Conservation (phyloP, 2,113 vertebrate species). For the Corvus hawaiiensis region DNA sequence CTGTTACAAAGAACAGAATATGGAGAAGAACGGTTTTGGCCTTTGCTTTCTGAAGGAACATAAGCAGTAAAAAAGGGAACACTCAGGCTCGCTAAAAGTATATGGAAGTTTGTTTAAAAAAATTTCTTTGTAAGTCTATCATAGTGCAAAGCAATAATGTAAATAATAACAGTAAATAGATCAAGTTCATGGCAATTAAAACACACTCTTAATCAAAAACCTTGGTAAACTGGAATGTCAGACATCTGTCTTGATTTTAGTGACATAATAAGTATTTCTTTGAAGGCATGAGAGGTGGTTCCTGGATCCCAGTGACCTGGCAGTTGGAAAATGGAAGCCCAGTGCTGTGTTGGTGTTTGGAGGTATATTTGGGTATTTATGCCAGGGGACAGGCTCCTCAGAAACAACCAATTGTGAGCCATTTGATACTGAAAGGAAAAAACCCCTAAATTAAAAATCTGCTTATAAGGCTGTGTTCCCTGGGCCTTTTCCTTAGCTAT, state of each 20-base stretch:
- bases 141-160: not conserved
- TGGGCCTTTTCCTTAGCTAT: not conserved
- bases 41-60: not conserved
- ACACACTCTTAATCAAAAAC: not conserved
- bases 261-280: not conserved
- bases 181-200: not conserved
- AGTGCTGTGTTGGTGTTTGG: not conserved
- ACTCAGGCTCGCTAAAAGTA: not conserved
- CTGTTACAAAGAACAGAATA: not conserved
- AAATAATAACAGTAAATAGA: not conserved
- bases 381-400: not conserved
- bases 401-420: not conserved
- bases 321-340: not conserved
- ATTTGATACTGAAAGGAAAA: not conserved
- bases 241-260: not conserved
- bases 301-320: not conserved
- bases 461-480: not conserved
- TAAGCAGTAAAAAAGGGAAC: not conserved
- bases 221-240: not conserved
- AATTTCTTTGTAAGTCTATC: not conserved
- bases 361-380: not conserved
- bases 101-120: not conserved
- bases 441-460: not conserved
- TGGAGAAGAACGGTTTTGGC: not conserved
- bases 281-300: not conserved